A percentile compares a stretch with the other conserved stretches of the same genome.
Evolutionary conservation across 2,888 invertebrate genomes (phyloP).

Genomic region (Hirtodrosophila trivittata): DNA sequence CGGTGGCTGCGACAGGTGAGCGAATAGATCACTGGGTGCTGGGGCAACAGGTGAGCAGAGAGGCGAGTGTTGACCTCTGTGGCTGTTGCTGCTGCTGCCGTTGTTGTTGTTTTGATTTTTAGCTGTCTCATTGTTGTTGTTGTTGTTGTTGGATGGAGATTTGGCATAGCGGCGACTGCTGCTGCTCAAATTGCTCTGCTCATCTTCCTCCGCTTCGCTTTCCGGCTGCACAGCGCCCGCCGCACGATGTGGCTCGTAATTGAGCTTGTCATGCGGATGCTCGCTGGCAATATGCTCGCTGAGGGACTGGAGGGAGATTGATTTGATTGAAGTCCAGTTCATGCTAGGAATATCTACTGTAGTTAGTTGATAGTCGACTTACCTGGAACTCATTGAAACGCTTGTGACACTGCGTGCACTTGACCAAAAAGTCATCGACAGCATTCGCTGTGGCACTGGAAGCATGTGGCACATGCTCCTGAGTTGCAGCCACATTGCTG

Average conservation of each 20-base stretch:
- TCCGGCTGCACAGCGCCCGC: slow-evolving; percentile 60
- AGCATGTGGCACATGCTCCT: slow-evolving; percentile 70
- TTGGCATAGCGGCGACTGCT: slow-evolving; percentile 60
- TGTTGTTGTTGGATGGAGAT: slow-evolving; percentile 53
- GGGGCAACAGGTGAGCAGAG: slow-evolving; percentile 58
- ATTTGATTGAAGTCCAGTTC: too few relatives aligned
- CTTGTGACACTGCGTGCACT: slow-evolving; percentile 84
- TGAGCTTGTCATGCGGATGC: slow-evolving; percentile 83
- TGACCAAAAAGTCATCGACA: slow-evolving; percentile 82
- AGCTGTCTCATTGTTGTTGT: slow-evolving; percentile 58
- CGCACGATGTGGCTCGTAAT: slow-evolving; percentile 68
- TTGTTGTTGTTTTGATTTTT: slow-evolving; percentile 63
- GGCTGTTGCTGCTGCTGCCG: slow-evolving; percentile 41
- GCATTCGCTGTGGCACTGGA: slow-evolving; percentile 57
- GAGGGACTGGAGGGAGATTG: slow-evolving; percentile 74
- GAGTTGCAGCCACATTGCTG: slow-evolving; percentile 60
- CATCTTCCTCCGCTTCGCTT: slow-evolving; percentile 66
- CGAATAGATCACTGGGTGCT: slow-evolving; percentile 53
- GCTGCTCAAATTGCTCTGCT: slow-evolving; percentile 69
- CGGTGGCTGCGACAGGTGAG: slow-evolving; percentile 58
- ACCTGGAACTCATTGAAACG: slow-evolving; percentile 83
- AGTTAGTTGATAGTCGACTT: too few relatives aligned
- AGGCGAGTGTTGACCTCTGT: slow-evolving; percentile 57
- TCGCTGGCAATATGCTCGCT: slow-evolving; percentile 84
- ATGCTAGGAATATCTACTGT: too few relatives aligned